phyloP scores from a whole-genome alignment of 1,140 invertebrate genomes.

The Papilio machaon region DNA sequence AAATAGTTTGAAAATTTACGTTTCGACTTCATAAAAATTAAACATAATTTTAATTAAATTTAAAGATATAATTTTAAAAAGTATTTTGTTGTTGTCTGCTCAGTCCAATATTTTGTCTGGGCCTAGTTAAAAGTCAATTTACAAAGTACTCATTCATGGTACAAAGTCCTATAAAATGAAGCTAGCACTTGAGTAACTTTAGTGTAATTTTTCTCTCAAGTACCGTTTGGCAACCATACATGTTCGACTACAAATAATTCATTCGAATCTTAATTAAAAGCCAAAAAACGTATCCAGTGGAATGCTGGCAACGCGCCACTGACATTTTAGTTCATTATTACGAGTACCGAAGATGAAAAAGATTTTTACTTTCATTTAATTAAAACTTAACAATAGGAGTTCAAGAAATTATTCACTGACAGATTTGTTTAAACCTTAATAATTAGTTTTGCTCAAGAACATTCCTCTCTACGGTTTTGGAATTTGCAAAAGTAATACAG shows the following conservation, averaged over 20 bases:
- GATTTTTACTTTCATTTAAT: slow-evolving; percentile 34
- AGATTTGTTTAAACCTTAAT: slow-evolving; percentile 26
- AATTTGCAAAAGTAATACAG: not conserved
- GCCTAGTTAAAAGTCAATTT: too few relatives aligned
- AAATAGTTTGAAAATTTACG: not conserved
- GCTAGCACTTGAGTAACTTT: slow-evolving; percentile 16
- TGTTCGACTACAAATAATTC: slow-evolving; percentile 37
- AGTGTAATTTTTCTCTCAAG: slow-evolving; percentile 33
- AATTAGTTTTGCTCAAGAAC: slow-evolving; percentile 16
- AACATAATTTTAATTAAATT: not conserved
- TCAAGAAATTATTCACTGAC: slow-evolving; percentile 18
- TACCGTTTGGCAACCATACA: slow-evolving; percentile 36
- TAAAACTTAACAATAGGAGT: slow-evolving; percentile 27
- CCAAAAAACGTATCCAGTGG: slow-evolving; percentile 31
- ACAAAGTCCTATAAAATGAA: not conserved
- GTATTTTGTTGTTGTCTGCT: not conserved
- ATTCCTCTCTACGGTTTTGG: slow-evolving; percentile 8
- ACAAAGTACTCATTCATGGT: not conserved
- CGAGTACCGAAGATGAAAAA: slow-evolving; percentile 36
- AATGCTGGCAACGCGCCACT: slow-evolving; percentile 36
- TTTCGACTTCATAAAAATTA: not conserved
- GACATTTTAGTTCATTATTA: slow-evolving; percentile 39
- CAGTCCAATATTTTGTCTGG: too few relatives aligned
- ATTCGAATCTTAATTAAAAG: slow-evolving; percentile 40
- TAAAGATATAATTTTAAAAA: too few relatives aligned